Percentiles rank a stretch among this genome's conserved stretches.
Conservation (phyloP, 2,113 vertebrate species). For the Misgurnus anguillicaudatus region DNA sequence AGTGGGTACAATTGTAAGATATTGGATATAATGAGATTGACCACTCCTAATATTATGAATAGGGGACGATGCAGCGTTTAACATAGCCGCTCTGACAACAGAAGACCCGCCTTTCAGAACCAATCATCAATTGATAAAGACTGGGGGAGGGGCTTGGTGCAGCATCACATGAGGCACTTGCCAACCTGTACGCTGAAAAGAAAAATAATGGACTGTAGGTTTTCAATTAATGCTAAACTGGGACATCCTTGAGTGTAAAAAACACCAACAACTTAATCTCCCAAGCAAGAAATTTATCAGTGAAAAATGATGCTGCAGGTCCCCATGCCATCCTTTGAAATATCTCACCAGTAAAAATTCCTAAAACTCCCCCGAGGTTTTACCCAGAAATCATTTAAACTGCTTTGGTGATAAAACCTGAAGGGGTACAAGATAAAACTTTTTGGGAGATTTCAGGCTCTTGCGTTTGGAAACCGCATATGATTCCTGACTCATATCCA, state of each 20-base stretch:
- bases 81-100: no score
- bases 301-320: not conserved
- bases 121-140: no score
- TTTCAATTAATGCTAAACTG: no score
- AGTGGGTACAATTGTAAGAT: no score
- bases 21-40: no score
- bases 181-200: no score
- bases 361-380: conserved; percentile 57
- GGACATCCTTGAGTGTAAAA: not conserved
- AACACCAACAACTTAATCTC: conserved; percentile 34
- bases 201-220: not conserved
- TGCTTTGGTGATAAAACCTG: conserved; percentile 59
- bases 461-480: not conserved
- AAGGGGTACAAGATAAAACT: conserved; percentile 56
- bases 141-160: no score
- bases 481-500: not conserved
- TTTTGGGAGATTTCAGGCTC: conserved; percentile 44
- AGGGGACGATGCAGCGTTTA: no score
- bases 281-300: conserved; percentile 31
- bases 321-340: conserved; percentile 57
- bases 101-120: no score
- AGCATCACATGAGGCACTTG: no score
- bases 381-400: conserved; percentile 66
- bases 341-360: conserved; percentile 56
- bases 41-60: no score